A percentile compares a stretch with the other conserved stretches of the same genome.
Conservation (phyloP, 2,797 vertebrate genomes). For the Lepus oiostolus region DNA sequence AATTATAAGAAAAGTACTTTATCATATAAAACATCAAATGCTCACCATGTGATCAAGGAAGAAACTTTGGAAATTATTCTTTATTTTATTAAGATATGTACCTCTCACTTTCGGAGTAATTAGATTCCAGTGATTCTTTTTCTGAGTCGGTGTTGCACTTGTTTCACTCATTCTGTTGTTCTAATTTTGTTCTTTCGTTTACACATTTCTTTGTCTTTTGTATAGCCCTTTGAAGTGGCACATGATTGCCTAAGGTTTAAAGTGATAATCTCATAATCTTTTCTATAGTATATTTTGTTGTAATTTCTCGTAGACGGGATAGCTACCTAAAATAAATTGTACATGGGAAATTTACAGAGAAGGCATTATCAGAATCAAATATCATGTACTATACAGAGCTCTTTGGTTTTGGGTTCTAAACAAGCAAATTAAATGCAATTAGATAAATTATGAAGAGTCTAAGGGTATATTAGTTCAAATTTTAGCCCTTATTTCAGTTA, state of each 20-base stretch:
- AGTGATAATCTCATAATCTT: background rate
- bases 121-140: background rate
- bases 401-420: background rate
- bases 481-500: slow-evolving; percentile 59
- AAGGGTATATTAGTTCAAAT: slow-evolving; percentile 52
- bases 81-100: background rate
- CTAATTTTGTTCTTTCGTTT: background rate
- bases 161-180: background rate
- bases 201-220: background rate
- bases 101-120: background rate
- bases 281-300: background rate
- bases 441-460: background rate
- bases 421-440: background rate
- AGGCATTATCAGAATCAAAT: background rate
- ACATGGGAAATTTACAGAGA: background rate
- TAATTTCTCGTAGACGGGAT: background rate
- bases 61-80: background rate
- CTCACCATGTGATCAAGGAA: background rate
- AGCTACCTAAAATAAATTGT: background rate
- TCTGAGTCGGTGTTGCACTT: background rate
- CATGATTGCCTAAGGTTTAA: background rate
- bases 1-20: background rate
- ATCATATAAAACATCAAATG: background rate
- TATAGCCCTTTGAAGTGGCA: background rate
- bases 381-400: background rate